These are phyloP conservation scores for Lasaia peninsularis DNA, from an alignment of 1,140 invertebrate species.

Conservation along the genomic window DNA sequence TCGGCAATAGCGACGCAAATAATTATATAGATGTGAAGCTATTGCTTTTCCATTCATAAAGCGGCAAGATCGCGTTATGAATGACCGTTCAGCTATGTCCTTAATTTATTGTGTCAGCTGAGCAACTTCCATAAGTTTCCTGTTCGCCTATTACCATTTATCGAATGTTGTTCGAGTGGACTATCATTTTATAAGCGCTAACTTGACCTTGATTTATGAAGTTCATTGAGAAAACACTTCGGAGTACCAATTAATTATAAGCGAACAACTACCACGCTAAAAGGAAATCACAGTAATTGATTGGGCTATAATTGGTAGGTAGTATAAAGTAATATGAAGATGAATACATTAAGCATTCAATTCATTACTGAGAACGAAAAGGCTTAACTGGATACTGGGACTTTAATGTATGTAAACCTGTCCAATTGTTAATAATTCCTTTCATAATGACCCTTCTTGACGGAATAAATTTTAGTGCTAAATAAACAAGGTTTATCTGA, in stretches of 20 bases:
- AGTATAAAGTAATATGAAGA: conserved; percentile 30
- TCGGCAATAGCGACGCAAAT: conserved; percentile 46
- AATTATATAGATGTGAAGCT: conserved; percentile 53
- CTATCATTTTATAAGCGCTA: conserved; percentile 55
- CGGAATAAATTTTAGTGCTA: conserved; percentile 65
- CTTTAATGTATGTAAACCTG: conserved; percentile 53
- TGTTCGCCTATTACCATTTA: conserved; percentile 64
- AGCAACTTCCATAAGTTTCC: conserved; percentile 60
- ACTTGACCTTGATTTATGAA: conserved; percentile 55
- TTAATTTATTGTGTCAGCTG: conserved; percentile 61
- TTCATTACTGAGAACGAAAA: conserved; percentile 48
- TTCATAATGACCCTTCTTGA: conserved; percentile 57
- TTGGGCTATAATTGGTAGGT: conserved; percentile 19
- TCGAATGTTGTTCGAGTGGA: conserved; percentile 48
- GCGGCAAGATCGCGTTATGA: conserved; percentile 61
- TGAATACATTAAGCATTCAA: conserved; percentile 53
- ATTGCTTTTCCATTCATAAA: conserved; percentile 68
- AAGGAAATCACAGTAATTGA: conserved; percentile 25
- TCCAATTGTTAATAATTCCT: conserved; percentile 54
- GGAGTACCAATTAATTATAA: conserved; percentile 36
- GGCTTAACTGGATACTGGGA: conserved; percentile 11
- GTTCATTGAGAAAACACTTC: conserved; percentile 52
- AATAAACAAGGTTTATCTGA: conserved; percentile 70
- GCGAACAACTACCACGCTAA: conserved; percentile 23
- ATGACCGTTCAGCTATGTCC: conserved; percentile 51